Evolutionary conservation across 2,797 vertebrate genomes (phyloP).

Genomic region (Chloroceryle inda): DNA sequence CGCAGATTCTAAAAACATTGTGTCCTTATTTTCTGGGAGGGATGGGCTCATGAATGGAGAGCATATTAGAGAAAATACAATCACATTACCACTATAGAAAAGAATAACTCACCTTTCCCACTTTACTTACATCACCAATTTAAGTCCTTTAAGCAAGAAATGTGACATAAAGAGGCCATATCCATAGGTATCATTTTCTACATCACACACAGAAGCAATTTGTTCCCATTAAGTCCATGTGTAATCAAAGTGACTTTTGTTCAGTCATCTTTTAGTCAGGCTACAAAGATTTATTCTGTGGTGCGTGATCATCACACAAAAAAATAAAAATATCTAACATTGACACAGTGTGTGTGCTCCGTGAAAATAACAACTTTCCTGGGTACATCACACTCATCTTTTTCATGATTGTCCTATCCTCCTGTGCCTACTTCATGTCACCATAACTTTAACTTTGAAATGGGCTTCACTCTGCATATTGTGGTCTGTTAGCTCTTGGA

Average conservation of each 20-base stretch:
- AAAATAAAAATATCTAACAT: neutral
- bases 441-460: neutral
- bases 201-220: neutral
- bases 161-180: neutral
- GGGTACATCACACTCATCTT: neutral
- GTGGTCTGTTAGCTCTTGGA: neutral
- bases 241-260: neutral
- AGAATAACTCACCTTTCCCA: neutral
- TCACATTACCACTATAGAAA: neutral
- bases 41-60: neutral
- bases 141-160: neutral
- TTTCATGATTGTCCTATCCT: neutral
- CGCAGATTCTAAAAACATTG: neutral
- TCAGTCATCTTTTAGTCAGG: neutral
- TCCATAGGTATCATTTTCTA: neutral
- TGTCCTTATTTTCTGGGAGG: neutral
- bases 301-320: neutral
- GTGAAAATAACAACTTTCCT: neutral
- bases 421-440: rapidly evolving
- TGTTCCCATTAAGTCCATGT: neutral
- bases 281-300: neutral
- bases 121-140: neutral
- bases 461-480: neutral
- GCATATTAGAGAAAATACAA: neutral
- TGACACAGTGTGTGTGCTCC: neutral